phyloP scores from a whole-genome alignment of 2,888 invertebrate species.

The Pimpla rufipes region DNA sequence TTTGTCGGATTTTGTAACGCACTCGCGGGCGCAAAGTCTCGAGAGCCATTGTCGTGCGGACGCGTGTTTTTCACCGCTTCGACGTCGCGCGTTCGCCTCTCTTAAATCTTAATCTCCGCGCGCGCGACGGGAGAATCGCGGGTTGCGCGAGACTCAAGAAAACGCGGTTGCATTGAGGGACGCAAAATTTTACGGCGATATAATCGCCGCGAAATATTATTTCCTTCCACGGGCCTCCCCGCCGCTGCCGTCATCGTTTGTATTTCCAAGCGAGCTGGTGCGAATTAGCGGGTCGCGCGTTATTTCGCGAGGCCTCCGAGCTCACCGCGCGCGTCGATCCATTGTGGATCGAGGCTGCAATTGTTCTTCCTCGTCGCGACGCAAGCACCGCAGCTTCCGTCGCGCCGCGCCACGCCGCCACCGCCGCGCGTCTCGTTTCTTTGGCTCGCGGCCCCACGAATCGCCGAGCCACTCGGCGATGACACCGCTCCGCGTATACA shows the following conservation, averaged over 20 bases:
- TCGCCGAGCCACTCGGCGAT: neutral
- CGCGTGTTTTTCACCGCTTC: slow-evolving; percentile 44
- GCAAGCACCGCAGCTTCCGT: too few species aligned
- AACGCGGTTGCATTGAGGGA: slow-evolving; percentile 71
- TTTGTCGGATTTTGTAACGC: slow-evolving; percentile 71
- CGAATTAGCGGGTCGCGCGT: slow-evolving; percentile 27
- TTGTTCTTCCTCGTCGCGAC: slow-evolving; percentile 71
- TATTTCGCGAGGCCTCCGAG: slow-evolving; percentile 24
- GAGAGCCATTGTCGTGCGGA: slow-evolving; percentile 57
- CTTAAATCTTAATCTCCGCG: slow-evolving; percentile 43
- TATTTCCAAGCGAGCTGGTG: neutral
- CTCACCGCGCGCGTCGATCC: slow-evolving; percentile 65
- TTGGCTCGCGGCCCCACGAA: neutral
- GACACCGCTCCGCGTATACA: neutral
- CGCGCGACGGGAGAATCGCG: slow-evolving; percentile 38
- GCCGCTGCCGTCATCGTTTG: too few species aligned
- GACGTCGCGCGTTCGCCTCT: slow-evolving; percentile 17
- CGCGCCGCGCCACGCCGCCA: too few species aligned
- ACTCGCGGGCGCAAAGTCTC: slow-evolving; percentile 4
- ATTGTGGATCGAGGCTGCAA: slow-evolving; percentile 59
- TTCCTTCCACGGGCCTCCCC: slow-evolving; percentile 64
- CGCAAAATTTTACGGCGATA: slow-evolving; percentile 78
- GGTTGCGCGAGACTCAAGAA: slow-evolving; percentile 52
- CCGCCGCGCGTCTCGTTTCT: slow-evolving; percentile 27
- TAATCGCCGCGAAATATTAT: slow-evolving; percentile 75